Percentiles rank a stretch among this genome's conserved stretches.
Evolutionary conservation across 1,140 invertebrate species (phyloP).

Genomic region (Mizuhopecten yessoensis): DNA sequence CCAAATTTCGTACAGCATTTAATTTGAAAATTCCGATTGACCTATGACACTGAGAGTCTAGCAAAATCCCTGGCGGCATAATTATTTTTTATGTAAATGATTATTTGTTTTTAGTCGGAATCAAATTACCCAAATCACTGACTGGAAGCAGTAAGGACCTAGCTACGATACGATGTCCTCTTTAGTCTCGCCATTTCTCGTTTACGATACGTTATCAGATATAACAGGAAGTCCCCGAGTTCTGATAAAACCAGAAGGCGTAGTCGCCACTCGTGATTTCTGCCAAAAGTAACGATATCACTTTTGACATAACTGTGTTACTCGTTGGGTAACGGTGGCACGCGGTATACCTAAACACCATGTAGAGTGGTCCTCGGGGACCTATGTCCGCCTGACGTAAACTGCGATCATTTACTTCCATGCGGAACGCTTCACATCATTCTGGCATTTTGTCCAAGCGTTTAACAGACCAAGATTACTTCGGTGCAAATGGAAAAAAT

Average conservation of each 20-base stretch:
- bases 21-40: too few relatives aligned
- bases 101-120: constrained; percentile 5
- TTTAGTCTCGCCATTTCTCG: constrained; percentile 33
- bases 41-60: too few relatives aligned
- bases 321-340: not conserved
- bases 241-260: constrained; percentile 1
- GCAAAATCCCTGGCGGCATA: not conserved
- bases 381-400: not conserved
- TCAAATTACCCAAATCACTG: not conserved
- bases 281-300: not conserved
- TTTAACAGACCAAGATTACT: not conserved
- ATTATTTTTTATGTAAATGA: not conserved
- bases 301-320: not conserved
- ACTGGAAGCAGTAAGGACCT: not conserved
- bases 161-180: not conserved
- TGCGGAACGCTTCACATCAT: constrained; percentile 1
- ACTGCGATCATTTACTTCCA: not conserved
- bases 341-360: not conserved
- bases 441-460: not conserved
- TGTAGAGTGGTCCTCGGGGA: not conserved
- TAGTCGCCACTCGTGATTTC: not conserved
- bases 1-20: too few relatives aligned
- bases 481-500: not conserved
- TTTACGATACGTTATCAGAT: constrained; percentile 24
- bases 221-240: not conserved